These are phyloP conservation scores for Staurois parvus DNA, from an alignment of 2,797 vertebrate genomes.

Conservation along the genomic window DNA sequence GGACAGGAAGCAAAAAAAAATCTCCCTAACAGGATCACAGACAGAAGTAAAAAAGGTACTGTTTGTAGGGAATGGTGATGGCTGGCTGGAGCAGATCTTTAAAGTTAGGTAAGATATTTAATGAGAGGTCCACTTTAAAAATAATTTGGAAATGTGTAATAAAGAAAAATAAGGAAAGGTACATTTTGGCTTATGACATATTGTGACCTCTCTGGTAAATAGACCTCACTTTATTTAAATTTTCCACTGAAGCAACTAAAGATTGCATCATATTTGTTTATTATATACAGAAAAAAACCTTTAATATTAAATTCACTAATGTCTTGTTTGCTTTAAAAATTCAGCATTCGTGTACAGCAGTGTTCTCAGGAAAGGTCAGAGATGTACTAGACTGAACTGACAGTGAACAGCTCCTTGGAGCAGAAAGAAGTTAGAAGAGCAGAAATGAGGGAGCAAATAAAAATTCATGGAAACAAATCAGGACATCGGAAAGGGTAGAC, in stretches of 20 bases:
- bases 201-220: background rate
- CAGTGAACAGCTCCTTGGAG: slow-evolving; percentile 53
- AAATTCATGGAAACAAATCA: slow-evolving; percentile 56
- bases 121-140: too few species aligned
- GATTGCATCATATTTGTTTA: slow-evolving; percentile 23
- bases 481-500: slow-evolving; percentile 33
- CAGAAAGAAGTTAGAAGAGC: slow-evolving; percentile 62
- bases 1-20: too few species aligned
- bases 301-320: slow-evolving; percentile 54
- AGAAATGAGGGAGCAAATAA: slow-evolving; percentile 54
- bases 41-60: too few species aligned
- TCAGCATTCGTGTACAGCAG: slow-evolving; percentile 71
- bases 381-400: slow-evolving; percentile 63
- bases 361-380: slow-evolving; percentile 61
- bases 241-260: background rate
- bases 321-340: slow-evolving; percentile 67
- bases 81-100: too few species aligned
- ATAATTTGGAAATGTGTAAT: background rate
- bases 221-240: background rate
- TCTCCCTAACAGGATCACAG: too few species aligned
- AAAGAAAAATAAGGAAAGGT: background rate
- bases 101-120: too few species aligned
- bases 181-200: background rate
- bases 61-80: too few species aligned
- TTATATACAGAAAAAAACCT: slow-evolving; percentile 24